A percentile compares a stretch with the other conserved stretches of the same genome.
Conservation (phyloP, 2,888 invertebrate species). For the Xanthorhoe designata region DNA sequence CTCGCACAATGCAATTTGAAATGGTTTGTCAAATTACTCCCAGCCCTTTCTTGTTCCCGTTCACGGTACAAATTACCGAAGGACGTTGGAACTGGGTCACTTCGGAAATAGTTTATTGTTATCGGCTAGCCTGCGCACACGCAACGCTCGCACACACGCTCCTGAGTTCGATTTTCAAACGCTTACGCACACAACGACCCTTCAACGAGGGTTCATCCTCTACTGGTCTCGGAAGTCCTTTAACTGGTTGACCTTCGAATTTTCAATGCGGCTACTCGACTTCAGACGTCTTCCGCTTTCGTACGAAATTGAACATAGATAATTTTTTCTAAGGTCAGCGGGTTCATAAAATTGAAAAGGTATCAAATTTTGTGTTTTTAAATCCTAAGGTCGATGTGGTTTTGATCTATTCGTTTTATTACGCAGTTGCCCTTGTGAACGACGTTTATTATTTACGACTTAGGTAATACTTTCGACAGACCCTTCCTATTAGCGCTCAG, state of each 20-base stretch:
- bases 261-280: constrained; percentile 61
- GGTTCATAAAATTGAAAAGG: constrained; percentile 78
- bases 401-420: constrained; percentile 78
- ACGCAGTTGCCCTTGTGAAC: constrained; percentile 78
- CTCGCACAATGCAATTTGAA: constrained; percentile 66
- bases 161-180: constrained; percentile 71
- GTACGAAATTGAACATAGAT: constrained; percentile 59
- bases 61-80: constrained; percentile 83
- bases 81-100: constrained; percentile 85
- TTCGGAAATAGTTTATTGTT: constrained; percentile 86
- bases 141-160: constrained; percentile 75
- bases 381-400: constrained; percentile 70
- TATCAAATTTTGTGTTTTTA: constrained; percentile 71
- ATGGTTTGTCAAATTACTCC: constrained; percentile 72
- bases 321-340: constrained; percentile 78
- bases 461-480: constrained; percentile 59
- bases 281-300: constrained; percentile 76
- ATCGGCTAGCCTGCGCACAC: constrained; percentile 82
- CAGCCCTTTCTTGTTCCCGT: constrained; percentile 84
- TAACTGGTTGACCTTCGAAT: constrained; percentile 73
- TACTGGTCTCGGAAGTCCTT: constrained; percentile 65
- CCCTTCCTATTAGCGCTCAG: constrained; percentile 58
- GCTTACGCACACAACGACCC: constrained; percentile 70
- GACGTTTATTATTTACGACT: constrained; percentile 62
- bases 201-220: constrained; percentile 79